A percentile compares a stretch with the other conserved stretches of the same genome.
Conservation (phyloP, 1,140 invertebrate species). For the Calosoma granatense region DNA sequence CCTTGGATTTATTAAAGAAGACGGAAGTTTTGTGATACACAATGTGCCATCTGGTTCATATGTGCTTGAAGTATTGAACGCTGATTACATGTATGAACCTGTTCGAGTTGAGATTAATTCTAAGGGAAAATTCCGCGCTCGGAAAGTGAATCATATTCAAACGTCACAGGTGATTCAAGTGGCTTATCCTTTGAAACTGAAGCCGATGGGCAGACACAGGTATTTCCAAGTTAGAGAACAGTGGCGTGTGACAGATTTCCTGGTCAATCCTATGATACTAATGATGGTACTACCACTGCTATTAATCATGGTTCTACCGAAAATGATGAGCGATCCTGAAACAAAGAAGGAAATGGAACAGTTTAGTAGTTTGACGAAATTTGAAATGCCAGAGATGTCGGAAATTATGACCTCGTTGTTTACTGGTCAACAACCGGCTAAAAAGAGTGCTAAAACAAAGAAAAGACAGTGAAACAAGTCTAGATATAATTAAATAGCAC, state of each 20-base stretch:
- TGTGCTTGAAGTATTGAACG: conserved; percentile 85
- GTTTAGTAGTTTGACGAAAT: conserved; percentile 69
- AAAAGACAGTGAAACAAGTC: conserved; percentile 46
- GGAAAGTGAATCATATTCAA: conserved; percentile 92
- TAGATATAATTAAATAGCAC: background rate
- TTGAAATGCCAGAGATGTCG: conserved; percentile 81
- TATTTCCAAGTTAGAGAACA: conserved; percentile 94
- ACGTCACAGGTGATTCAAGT: conserved; percentile 78
- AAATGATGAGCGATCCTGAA: conserved; percentile 95
- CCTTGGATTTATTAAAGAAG: conserved; percentile 78
- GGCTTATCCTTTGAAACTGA: conserved; percentile 84
- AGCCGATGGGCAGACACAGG: conserved; percentile 65
- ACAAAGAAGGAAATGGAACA: conserved; percentile 91
- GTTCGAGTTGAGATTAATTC: conserved; percentile 90
- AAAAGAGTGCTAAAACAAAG: conserved; percentile 53
- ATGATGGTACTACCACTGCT: conserved; percentile 94
- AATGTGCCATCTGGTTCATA: conserved; percentile 92
- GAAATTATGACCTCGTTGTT: conserved; percentile 78
- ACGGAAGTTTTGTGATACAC: conserved; percentile 86
- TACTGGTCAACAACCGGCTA: conserved; percentile 50
- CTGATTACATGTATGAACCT: conserved; percentile 85
- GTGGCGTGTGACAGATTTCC: conserved; percentile 88
- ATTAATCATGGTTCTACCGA: conserved; percentile 86
- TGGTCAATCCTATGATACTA: conserved; percentile 95
- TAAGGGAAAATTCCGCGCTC: conserved; percentile 90